Base-by-base conservation (phyloP, 2,797 vertebrate species). In the Poeciliopsis turneri region DNA sequence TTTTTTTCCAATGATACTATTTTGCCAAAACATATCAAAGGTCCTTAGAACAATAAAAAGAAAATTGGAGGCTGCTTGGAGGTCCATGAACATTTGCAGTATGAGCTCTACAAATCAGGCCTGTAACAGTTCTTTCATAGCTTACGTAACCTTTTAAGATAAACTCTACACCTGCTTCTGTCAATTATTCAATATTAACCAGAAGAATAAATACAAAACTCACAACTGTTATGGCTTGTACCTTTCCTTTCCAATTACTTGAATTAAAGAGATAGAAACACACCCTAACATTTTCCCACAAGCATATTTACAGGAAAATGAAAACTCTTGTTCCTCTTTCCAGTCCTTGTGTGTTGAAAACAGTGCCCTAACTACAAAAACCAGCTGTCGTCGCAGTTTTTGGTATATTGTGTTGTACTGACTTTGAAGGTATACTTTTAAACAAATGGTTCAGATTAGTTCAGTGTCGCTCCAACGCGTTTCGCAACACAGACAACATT, bases 401-500 rank as follows among this genome's bases (percentile, higher is more conserved):
- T 59, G 23, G 3, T 23, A 5, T 30, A 43, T 5, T 2, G 2
- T n/a, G 45, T 45, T 20, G 11, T 30, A 25, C 25, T 9, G 11
- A n/a, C 25, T 70, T 70, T 8, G 41, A 20, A 43, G 15, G 30
- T 28, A 8, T 8, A 75, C 9, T 23, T 13, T 18, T 49, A 36
- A 36, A 30, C n/a, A 20, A n/a, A 46, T 28, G 25, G 53, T 13
- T 57, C 30, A 11, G 41, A 0, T 30, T 12, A 15, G 25, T 61
- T 71, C 47, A n/a, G 45, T 18, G 13, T 45, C 6, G 30, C 11
- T 33, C 18, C 15, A 25, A 13, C 16, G 33, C 10, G 45, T 71
- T 78, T 82, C 16, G 61, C 74, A 84, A 84, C 5, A 69, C 0
- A 25, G 41, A 57, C 55, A 8, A 8, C 41, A 45, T 15, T 43